Evolutionary conservation across 2,888 invertebrate genomes (phyloP).

Genomic region (Diarsia rubi): DNA sequence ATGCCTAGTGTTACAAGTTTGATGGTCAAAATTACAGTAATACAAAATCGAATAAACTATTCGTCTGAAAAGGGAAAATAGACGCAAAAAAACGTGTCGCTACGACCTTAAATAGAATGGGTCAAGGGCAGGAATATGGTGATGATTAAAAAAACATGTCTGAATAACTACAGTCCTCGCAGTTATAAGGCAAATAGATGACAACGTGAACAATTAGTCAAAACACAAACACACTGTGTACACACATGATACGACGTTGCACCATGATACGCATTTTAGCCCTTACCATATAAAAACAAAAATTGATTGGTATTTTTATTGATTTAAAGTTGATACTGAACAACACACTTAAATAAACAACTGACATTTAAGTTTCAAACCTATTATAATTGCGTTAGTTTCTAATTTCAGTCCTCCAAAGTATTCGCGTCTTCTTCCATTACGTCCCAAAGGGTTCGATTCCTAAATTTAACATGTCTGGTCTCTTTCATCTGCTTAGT

Average conservation of each 20-base stretch:
- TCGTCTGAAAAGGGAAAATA: too few relatives aligned
- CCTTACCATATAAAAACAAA: neutral
- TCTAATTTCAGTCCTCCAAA: conserved; percentile 59
- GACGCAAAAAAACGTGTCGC: too few relatives aligned
- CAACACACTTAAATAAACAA: conserved; percentile 41
- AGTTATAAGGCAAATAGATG: neutral
- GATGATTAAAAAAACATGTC: too few relatives aligned
- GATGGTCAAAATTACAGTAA: too few relatives aligned
- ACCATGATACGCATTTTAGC: neutral
- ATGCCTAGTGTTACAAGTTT: too few relatives aligned
- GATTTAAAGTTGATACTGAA: conserved; percentile 14
- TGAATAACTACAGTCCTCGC: too few relatives aligned
- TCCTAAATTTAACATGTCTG: conserved; percentile 66
- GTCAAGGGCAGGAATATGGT: too few relatives aligned
- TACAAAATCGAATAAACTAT: too few relatives aligned
- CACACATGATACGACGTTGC: neutral
- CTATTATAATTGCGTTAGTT: neutral
- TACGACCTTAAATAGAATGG: too few relatives aligned
- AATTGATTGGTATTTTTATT: neutral
- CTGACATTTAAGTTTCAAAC: conserved; percentile 22
- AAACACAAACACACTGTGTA: neutral
- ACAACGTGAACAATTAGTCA: neutral
- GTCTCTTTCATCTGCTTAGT: conserved; percentile 58
- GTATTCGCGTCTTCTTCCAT: conserved; percentile 77
- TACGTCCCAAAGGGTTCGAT: conserved; percentile 81